A percentile compares a stretch with the other conserved stretches of the same genome.
These are phyloP conservation scores for Emberiza fucata DNA, from an alignment of 2,113 vertebrate species.

Conservation along the genomic window DNA sequence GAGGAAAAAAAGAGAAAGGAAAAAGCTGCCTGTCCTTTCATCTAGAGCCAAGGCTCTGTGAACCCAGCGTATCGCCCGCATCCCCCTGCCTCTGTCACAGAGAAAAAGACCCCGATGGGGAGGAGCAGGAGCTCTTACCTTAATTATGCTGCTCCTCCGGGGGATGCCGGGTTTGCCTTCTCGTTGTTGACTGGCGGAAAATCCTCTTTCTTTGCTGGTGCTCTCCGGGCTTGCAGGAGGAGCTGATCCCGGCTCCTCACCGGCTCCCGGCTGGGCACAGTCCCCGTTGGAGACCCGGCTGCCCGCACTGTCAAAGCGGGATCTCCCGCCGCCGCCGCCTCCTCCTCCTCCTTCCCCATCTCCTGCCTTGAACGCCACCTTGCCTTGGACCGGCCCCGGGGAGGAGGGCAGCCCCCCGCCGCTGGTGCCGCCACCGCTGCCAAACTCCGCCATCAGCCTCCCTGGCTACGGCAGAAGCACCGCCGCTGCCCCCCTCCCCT, in stretches of 20 bases:
- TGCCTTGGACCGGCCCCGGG: conserved; percentile 62
- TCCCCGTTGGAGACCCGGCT: conserved; percentile 85
- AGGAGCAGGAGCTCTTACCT: conserved; percentile 76
- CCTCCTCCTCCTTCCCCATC: conserved; percentile 71
- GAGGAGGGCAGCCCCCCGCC: conserved; percentile 68
- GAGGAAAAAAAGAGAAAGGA: neutral
- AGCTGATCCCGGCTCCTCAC: conserved; percentile 68
- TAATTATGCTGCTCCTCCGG: conserved; percentile 92
- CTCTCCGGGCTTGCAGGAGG: conserved; percentile 70
- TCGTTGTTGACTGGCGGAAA: conserved; percentile 14
- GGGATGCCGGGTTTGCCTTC: conserved; percentile 86
- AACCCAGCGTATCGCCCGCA: neutral
- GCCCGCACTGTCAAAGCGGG: conserved; percentile 68
- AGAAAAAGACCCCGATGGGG: neutral
- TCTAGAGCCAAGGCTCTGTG: neutral
- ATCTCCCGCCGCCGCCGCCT: conserved; percentile 66
- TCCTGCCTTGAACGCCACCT: conserved; percentile 70
- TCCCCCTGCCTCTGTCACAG: neutral
- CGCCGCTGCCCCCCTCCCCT: conserved; percentile 51
- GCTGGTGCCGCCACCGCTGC: conserved; percentile 56
- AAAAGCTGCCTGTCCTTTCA: neutral
- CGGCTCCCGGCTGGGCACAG: conserved; percentile 74
- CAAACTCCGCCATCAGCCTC: conserved; percentile 76
- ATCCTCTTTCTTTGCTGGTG: conserved; percentile 62
- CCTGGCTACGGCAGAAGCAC: conserved; percentile 50